Percentiles rank a stretch among this genome's conserved stretches.
phyloP scores from a whole-genome alignment of 2,888 invertebrate species.

The Octodonta nipae region DNA sequence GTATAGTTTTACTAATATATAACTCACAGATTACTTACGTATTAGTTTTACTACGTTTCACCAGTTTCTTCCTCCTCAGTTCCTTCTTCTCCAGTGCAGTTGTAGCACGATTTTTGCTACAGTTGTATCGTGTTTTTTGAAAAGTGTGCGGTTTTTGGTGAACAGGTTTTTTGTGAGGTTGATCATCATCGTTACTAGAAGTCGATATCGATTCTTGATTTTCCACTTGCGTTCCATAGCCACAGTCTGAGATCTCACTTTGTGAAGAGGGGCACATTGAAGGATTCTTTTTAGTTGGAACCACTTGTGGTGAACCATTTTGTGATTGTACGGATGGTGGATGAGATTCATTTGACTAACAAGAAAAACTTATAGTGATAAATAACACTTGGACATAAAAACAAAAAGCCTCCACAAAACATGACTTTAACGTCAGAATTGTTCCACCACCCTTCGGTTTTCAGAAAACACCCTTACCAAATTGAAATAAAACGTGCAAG shows the following conservation, averaged over 20 bases:
- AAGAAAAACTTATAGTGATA: too few relatives aligned
- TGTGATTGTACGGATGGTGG: too few relatives aligned
- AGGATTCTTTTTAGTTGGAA: neutral
- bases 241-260: conserved; percentile 52
- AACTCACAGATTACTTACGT: too few relatives aligned
- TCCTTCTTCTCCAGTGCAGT: conserved; percentile 46
- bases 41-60: conserved; percentile 53
- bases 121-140: conserved; percentile 39
- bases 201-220: conserved; percentile 58
- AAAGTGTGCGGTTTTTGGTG: conserved; percentile 51
- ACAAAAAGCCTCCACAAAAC: too few relatives aligned
- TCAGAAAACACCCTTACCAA: too few relatives aligned
- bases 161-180: conserved; percentile 45
- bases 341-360: too few relatives aligned
- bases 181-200: conserved; percentile 61
- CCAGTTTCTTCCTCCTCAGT: conserved; percentile 51
- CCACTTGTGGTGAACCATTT: too few relatives aligned
- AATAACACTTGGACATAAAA: too few relatives aligned
- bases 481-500: too few relatives aligned
- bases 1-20: too few relatives aligned
- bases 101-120: conserved; percentile 28
- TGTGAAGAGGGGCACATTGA: conserved; percentile 19
- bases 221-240: conserved; percentile 57
- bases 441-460: too few relatives aligned
- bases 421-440: too few relatives aligned